A percentile compares a stretch with the other conserved stretches of the same genome.
phyloP scores from a whole-genome alignment of 2,113 vertebrate genomes.

The Diadophis punctatus region DNA sequence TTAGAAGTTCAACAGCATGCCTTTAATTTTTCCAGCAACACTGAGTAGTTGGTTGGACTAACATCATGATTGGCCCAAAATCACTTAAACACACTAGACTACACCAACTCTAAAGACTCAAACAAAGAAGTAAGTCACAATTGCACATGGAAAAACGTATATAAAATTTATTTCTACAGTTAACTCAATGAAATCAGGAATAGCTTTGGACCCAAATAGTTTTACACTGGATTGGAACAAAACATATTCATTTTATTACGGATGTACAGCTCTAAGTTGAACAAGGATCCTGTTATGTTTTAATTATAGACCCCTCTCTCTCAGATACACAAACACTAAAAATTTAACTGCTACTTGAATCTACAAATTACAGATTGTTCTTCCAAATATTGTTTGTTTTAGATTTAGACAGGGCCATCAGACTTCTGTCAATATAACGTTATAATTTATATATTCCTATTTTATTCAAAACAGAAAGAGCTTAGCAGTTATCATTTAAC shows the following conservation, averaged over 20 bases:
- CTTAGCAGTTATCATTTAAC: neutral
- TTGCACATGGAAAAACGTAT: neutral
- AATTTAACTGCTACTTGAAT: neutral
- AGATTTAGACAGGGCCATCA: neutral
- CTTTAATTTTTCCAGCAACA: neutral
- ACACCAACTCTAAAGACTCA: neutral
- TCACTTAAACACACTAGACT: neutral
- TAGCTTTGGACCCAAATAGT: neutral
- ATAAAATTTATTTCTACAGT: neutral
- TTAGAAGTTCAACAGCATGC: neutral
- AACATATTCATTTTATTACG: neutral
- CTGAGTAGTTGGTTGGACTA: neutral
- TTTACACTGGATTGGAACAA: neutral
- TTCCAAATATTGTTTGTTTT: neutral
- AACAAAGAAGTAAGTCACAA: neutral
- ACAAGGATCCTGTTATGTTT: neutral
- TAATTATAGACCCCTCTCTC: neutral
- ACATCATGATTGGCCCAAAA: neutral
- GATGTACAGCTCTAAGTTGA: neutral
- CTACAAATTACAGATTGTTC: neutral
- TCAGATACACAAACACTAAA: neutral
- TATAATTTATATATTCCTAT: neutral
- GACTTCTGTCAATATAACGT: neutral
- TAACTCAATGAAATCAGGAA: neutral
- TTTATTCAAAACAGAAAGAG: neutral